Evolutionary conservation across 2,888 invertebrate genomes (phyloP).

Genomic region (Campoplex capitator): DNA sequence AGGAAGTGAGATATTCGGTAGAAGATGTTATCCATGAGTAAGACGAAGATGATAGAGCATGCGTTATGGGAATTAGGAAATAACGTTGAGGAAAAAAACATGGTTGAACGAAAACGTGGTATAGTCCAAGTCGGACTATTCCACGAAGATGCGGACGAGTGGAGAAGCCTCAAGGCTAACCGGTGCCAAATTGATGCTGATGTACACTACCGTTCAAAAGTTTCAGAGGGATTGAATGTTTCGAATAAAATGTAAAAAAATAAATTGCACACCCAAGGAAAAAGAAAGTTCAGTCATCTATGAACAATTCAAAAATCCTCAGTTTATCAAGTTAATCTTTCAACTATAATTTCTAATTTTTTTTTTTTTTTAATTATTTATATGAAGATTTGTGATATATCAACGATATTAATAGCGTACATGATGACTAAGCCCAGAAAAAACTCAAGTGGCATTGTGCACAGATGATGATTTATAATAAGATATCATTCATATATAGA

Average conservation of each 20-base stretch:
- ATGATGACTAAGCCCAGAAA: neutral
- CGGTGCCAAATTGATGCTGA: slow-evolving; percentile 68
- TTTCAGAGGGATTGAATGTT: neutral
- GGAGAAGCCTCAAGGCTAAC: slow-evolving; percentile 71
- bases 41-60: too few species aligned
- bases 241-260: neutral
- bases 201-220: slow-evolving; percentile 21
- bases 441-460: neutral
- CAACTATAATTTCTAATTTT: neutral
- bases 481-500: neutral
- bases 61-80: too few species aligned
- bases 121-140: neutral
- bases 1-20: neutral
- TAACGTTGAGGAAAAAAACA: too few species aligned
- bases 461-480: neutral
- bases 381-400: neutral
- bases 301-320: neutral
- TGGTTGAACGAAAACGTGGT: too few species aligned
- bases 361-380: neutral
- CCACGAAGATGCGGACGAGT: neutral
- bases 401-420: neutral
- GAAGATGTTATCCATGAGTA: too few species aligned
- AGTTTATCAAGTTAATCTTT: neutral
- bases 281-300: too few species aligned
- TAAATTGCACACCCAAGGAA: neutral